A percentile compares a stretch with the other conserved stretches of the same genome.
Evolutionary conservation across 2,113 vertebrate species (phyloP).

Genomic region (Pungitius pungitius): DNA sequence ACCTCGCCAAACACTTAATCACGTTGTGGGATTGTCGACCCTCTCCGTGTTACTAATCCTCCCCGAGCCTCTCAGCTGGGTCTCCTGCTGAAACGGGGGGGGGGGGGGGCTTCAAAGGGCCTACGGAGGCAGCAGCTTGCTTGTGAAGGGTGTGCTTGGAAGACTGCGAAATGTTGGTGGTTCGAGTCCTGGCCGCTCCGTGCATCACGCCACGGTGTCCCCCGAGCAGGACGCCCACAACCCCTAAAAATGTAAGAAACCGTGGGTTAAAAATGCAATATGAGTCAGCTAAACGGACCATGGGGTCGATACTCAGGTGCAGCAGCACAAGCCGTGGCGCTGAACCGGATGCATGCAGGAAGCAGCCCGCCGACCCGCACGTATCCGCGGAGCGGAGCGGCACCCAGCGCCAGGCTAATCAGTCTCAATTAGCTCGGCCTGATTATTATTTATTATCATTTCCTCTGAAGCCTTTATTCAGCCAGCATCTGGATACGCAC

Average conservation of each 20-base stretch:
- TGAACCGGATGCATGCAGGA: not conserved
- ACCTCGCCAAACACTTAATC: slow-evolving; percentile 71
- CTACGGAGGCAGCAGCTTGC: slow-evolving; percentile 23
- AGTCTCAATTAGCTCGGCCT: slow-evolving; percentile 66
- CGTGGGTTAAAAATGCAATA: no score
- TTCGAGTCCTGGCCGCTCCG: no score
- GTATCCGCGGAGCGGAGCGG: no score
- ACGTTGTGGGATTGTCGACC: slow-evolving; percentile 69
- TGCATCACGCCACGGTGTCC: no score
- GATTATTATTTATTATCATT: slow-evolving; percentile 79
- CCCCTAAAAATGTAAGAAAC: no score
- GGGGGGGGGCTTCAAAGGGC: slow-evolving; percentile 46
- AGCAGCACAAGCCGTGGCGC: slow-evolving; percentile 8
- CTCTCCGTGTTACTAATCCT: slow-evolving; percentile 67
- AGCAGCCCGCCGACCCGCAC: slow-evolving; percentile 7
- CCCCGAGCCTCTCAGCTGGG: slow-evolving; percentile 55
- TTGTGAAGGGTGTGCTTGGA: no score
- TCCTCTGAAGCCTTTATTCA: slow-evolving; percentile 67
- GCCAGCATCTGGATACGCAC: slow-evolving; percentile 61
- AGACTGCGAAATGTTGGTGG: no score
- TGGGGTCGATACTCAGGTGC: slow-evolving; percentile 20
- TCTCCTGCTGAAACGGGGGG: slow-evolving; percentile 52
- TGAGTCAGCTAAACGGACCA: no score
- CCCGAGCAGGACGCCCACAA: no score
- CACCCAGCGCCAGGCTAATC: slow-evolving; percentile 57